Evolutionary conservation across 2,888 invertebrate species (phyloP), one percentile per base, ranked within the genome.

Genomic region (Euclidia mi): DNA sequence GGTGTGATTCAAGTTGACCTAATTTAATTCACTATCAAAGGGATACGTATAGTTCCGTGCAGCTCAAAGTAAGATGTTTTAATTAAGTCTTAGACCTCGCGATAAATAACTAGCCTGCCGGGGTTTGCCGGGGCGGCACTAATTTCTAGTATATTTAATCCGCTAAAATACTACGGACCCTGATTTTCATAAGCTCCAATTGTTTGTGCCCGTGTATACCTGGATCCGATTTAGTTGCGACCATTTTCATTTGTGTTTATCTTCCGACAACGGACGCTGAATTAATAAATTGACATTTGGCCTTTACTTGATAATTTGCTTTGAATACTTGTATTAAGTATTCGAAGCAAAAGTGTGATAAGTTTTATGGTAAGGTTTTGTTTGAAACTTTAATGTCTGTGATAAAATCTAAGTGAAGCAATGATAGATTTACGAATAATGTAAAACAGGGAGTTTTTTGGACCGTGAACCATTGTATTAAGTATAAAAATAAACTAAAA

Each of bases 141-240:
- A 93, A 93, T 94, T 92, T 91, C 90, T 87, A 91, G 89, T 93
- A 90, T 90, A 92, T 93, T 91, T 93, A 93, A 94, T 92, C 94
- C 92, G 79, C 88, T 90, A 90, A 92, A 94, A 92, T 92, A 90
- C 88, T 87, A 85, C 85, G 84, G 86, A 78, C 86, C 88, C 90
- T 91, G 91, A 92, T 94, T 94, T 92, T 91, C 92, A 94, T 94
- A 93, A 92, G 92, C 92, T 90, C 88, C 91, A 91, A 91, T 92
- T 92, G 92, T 92, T 90, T 90, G 90, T 88, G 83, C 77, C 78
- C 79, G 76, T 85, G 85, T 86, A 78, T 88, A 89, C 90, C 90
- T 88, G 88, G 81, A 80, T 81, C 82, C 82, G 86, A 89, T 91
- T 92, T 89, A 88, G 89, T 89, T 88, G 85, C 81, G 84, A 82